Evolutionary conservation across 2,797 vertebrate genomes (phyloP).

Genomic region (Pangasius mekongensis): DNA sequence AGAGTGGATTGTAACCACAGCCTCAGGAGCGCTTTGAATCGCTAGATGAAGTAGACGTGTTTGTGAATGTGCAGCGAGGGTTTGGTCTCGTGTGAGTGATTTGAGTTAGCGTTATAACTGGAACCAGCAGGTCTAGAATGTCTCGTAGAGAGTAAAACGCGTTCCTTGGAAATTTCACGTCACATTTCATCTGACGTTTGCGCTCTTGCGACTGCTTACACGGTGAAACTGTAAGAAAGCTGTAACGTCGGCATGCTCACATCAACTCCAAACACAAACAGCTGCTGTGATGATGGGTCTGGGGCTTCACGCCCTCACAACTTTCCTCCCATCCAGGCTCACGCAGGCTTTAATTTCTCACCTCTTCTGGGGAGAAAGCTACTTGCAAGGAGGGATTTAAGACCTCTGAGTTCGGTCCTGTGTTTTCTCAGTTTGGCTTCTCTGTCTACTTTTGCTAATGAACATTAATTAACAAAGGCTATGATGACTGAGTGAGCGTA

Average conservation of each 20-base stretch:
- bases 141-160: not conserved
- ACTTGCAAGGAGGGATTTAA: not conserved
- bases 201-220: conserved; percentile 14
- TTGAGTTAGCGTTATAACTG: not conserved
- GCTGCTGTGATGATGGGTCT: conserved; percentile 12
- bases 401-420: not conserved
- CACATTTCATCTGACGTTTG: not conserved
- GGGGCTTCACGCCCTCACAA: conserved; percentile 20
- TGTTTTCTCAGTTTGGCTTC: not conserved
- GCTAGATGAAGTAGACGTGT: not conserved
- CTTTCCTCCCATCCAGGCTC: not conserved
- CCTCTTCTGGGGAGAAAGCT: not conserved
- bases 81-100: not conserved
- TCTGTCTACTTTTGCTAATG: not conserved
- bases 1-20: not conserved
- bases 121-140: not conserved
- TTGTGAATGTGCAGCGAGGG: not conserved
- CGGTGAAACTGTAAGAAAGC: conserved; percentile 15
- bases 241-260: conserved; percentile 11
- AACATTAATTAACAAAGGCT: not conserved
- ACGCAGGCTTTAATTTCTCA: conserved; percentile 1
- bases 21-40: not conserved
- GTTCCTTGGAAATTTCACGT: not conserved
- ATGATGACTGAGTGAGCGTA: not conserved
- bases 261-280: conserved; percentile 10